Base-by-base conservation (phyloP, 2,113 vertebrate species). In the Tupaia tana region DNA sequence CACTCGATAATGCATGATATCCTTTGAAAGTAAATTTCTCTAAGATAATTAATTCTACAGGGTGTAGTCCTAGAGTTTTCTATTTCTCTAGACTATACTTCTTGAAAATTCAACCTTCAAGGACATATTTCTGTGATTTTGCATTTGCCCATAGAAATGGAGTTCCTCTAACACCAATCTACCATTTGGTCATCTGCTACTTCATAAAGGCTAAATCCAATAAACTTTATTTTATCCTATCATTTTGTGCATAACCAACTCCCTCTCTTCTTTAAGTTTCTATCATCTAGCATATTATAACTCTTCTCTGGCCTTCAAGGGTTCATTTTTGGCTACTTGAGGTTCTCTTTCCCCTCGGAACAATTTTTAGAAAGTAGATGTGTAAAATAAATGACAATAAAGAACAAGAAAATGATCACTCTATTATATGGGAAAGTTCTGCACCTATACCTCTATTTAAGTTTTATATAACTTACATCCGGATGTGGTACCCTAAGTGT, bases 71-170 rank as follows among this genome's bases (percentile, higher is more conserved):
- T 27, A 93, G 52, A 81, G 16, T 52, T n/a, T 34, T 85, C 11
- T 86, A 78, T 89, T 89, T 77, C 27, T 82, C 61, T 9, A 64
- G 90, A 97, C 82, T 64, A 0, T 20, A 31, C 1, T 93, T 97
- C 29, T 86, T 97, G 79, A 91, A 97, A 97, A 95, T 73, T 69
- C 22, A 56, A 14, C 59, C 58, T 96, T 66, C 12, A 31, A 79
- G 31, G 92, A 90, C 67, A 54, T 90, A 27, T 71, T 71, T 91
- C 9, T 71, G 20, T 73, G 78, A 89, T 19, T 71, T 85, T 74
- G 66, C 20, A 66, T 93, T 94, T 75, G 58, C 69, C 34, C 54
- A 14, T 78, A 64, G 7, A n/a, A 58, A 56, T 69, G 13, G 16
- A 83, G 18, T 86, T 78, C 43, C 24, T 64, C 18, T 77, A 92